phyloP scores from a whole-genome alignment of 2,797 vertebrate species.

The Propithecus deckenii region DNA sequence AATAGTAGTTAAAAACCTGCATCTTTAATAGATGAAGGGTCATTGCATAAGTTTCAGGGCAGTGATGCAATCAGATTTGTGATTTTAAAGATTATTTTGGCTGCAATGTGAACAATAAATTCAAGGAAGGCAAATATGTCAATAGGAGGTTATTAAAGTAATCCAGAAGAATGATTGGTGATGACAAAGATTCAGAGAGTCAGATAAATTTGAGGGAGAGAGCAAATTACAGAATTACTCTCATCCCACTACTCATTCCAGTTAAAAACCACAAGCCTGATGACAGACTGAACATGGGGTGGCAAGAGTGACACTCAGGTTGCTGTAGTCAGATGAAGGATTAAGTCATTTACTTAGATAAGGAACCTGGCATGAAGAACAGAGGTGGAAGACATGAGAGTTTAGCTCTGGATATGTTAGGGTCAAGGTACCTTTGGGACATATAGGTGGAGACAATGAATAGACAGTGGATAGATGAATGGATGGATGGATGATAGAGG shows the following conservation, averaged over 20 bases:
- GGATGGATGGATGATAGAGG: background rate
- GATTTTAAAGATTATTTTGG: constrained; percentile 5
- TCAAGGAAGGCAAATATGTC: background rate
- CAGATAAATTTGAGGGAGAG: background rate
- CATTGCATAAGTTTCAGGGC: background rate
- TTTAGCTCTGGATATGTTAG: background rate
- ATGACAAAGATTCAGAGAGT: background rate
- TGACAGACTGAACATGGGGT: background rate
- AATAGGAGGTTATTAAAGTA: background rate
- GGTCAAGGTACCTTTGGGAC: background rate
- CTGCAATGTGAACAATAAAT: background rate
- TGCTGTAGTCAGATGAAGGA: background rate
- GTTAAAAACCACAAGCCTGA: background rate
- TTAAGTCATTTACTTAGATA: constrained; percentile 1
- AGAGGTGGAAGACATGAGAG: background rate
- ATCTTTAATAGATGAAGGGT: background rate
- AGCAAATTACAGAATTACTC: background rate
- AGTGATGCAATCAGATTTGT: background rate
- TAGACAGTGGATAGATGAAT: background rate
- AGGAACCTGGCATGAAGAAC: background rate
- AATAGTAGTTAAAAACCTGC: background rate
- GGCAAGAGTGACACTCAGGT: background rate
- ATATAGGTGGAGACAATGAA: background rate
- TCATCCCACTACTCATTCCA: background rate
- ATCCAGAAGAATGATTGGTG: background rate